Conservation (phyloP, 2,888 invertebrate species). For the Heteropelma amictum region DNA sequence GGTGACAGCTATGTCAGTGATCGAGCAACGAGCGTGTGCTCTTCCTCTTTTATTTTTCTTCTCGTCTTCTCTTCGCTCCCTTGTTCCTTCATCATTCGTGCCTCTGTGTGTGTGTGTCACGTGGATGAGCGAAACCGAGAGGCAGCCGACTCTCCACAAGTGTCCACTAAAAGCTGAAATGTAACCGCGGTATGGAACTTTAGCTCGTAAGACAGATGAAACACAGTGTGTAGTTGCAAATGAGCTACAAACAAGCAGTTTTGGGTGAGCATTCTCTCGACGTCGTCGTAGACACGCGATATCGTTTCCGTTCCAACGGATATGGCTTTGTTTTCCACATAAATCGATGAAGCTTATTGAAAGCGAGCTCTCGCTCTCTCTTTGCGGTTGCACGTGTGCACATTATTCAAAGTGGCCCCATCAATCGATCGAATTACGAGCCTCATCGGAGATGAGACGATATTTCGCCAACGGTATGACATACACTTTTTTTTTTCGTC, state of each 20-base stretch:
- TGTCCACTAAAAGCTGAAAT: conserved; percentile 47
- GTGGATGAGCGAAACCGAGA: conserved; percentile 9
- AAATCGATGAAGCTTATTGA: too few relatives aligned
- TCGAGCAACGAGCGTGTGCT: conserved; percentile 14
- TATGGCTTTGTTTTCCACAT: conserved; percentile 18
- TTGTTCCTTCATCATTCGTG: conserved; percentile 2
- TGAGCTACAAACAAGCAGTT: conserved; percentile 46
- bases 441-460: too few relatives aligned
- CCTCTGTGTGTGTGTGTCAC: too few relatives aligned
- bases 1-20: conserved; percentile 26
- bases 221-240: conserved; percentile 30
- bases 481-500: neutral
- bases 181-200: conserved; percentile 3
- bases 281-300: conserved; percentile 31
- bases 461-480: too few relatives aligned
- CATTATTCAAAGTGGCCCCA: conserved; percentile 24
- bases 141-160: conserved; percentile 43
- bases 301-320: conserved; percentile 6
- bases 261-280: conserved; percentile 34
- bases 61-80: conserved; percentile 3
- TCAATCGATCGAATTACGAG: conserved; percentile 10
- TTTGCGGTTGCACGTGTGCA: conserved; percentile 36
- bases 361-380: conserved; percentile 8
- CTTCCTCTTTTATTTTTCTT: conserved; percentile 16
- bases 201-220: conserved; percentile 15